Evolutionary conservation across 2,113 vertebrate genomes (phyloP).

Genomic region (Dolichallabes microphthalmus): DNA sequence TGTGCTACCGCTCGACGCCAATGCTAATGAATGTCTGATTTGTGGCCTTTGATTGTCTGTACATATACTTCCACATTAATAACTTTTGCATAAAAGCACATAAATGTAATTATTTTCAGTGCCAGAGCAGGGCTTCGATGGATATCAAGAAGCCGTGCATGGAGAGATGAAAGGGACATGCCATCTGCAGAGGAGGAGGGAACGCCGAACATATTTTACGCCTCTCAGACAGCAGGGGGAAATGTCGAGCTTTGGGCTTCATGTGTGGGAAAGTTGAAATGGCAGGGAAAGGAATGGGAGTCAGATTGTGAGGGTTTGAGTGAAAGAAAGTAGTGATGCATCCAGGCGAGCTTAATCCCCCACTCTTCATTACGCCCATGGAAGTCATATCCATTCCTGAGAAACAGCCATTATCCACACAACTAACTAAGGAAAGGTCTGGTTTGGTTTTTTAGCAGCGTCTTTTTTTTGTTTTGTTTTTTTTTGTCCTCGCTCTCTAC

Average conservation of each 20-base stretch:
- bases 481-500: background rate
- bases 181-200: conserved; percentile 31
- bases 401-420: conserved; percentile 50
- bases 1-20: conserved; percentile 3
- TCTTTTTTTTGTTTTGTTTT: background rate
- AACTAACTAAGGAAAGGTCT: conserved; percentile 47
- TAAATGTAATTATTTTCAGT: conserved; percentile 53
- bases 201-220: background rate
- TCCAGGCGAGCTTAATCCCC: conserved; percentile 45
- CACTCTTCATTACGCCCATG: conserved; percentile 40
- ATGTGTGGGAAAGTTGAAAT: background rate
- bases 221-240: conserved; percentile 46
- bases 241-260: conserved; percentile 36
- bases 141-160: conserved; percentile 42
- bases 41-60: conserved; percentile 48
- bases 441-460: background rate
- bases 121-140: conserved; percentile 3
- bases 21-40: conserved; percentile 53
- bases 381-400: conserved; percentile 39
- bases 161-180: conserved; percentile 46
- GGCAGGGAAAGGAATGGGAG: background rate
- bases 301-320: conserved; percentile 21
- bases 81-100: conserved; percentile 50
- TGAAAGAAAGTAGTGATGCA: conserved; percentile 41
- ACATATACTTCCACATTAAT: conserved; percentile 48